Base-by-base conservation (phyloP, 2,888 invertebrate genomes). In the Drosophila prostipennis region DNA sequence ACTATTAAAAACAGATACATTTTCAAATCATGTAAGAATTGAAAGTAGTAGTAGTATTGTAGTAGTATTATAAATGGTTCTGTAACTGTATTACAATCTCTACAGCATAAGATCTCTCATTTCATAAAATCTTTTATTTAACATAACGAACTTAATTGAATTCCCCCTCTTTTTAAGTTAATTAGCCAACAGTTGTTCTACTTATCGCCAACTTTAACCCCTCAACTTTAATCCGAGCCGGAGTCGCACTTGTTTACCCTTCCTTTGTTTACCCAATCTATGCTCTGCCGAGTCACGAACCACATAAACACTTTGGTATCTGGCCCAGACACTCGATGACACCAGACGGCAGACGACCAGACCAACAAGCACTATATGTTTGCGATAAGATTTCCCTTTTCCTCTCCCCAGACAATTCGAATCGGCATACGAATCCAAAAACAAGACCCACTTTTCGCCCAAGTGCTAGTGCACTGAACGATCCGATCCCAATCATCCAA, bases 261-360 rank as follows among this genome's bases (percentile, higher is more conserved):
- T 7, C 29, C 19, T 42, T 19, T 42, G 42, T 42, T 34, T 14
- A 36, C 14, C 14, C 51, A 23, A 49, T 55, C 34, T 55, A 14
- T 55, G 55, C 46, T 55, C 10, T 34, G 55, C 34, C 49, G 23
- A 23, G 55, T 49, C 51, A 56, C 34, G 23, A 56, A 36, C 51
- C 51, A 48, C 55, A 56, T 56, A 49, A 49, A 29, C 37, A 29
- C 29, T 11, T 26, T 29, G 55, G 11, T 39, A 55, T 54, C 37
- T 57, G 26, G 55, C 11, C 19, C 55, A 54, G 37, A 55, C 37
- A 55, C 55, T 55, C 37, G 32, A 48, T 48, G 46, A 48, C 19
- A 57, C 54, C 26, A n/a, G 36, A 36, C 55, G 37, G 37, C 37
- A 54, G 37, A 55, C 57, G 37, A 39, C 5, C 3, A 32, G 37